phyloP scores from a whole-genome alignment of 1,140 invertebrate species.

The Drosophila rhopaloa region DNA sequence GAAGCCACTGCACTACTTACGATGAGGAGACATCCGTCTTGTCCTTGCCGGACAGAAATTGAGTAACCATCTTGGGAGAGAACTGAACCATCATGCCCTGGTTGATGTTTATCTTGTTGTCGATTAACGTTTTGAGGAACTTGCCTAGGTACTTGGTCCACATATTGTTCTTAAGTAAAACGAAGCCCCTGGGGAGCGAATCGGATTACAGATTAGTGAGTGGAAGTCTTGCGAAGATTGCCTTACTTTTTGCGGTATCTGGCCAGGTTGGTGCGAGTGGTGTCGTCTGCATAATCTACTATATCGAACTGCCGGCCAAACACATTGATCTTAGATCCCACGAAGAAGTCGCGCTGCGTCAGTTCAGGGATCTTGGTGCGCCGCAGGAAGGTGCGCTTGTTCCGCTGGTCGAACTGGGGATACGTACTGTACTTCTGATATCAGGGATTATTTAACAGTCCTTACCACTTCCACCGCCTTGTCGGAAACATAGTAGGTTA shows the following conservation, averaged over 20 bases:
- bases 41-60: slow-evolving; percentile 87
- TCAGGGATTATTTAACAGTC: slow-evolving; percentile 9
- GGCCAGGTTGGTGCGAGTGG: slow-evolving; percentile 87
- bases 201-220: neutral
- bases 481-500: slow-evolving; percentile 91
- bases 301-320: slow-evolving; percentile 92
- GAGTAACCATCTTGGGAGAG: slow-evolving; percentile 83
- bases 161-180: slow-evolving; percentile 90
- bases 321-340: slow-evolving; percentile 91
- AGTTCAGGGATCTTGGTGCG: slow-evolving; percentile 90
- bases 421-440: neutral
- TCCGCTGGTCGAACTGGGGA: slow-evolving; percentile 91
- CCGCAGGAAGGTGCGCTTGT: slow-evolving; percentile 90
- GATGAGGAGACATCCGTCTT: slow-evolving; percentile 86
- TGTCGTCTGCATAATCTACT: slow-evolving; percentile 90
- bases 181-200: slow-evolving; percentile 87
- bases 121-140: slow-evolving; percentile 88
- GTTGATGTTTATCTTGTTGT: slow-evolving; percentile 89
- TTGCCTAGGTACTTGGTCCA: slow-evolving; percentile 89
- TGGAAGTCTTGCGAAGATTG: neutral
- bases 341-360: slow-evolving; percentile 89
- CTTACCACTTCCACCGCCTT: slow-evolving; percentile 91
- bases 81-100: slow-evolving; percentile 90
- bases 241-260: slow-evolving; percentile 87
- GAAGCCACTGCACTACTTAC: slow-evolving; percentile 85